Evolutionary conservation across 1,140 invertebrate genomes (phyloP).

Genomic region (Drosophila sp.): DNA sequence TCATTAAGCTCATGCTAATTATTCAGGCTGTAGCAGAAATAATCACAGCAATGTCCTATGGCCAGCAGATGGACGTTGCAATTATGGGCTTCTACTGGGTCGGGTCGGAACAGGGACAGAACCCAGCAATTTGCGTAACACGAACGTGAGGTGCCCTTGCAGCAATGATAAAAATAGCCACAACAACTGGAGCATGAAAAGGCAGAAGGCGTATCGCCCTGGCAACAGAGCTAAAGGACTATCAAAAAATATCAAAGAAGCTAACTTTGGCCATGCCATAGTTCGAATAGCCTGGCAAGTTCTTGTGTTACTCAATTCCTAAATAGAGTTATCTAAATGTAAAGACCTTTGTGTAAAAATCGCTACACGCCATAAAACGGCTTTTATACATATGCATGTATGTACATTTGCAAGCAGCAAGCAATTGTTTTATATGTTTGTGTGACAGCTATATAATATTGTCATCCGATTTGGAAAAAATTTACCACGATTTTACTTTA

Average conservation of each 20-base stretch:
- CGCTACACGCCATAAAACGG: too few species aligned
- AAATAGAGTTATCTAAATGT: too few species aligned
- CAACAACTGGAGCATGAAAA: conserved; percentile 57
- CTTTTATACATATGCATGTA: too few species aligned
- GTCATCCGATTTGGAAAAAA: too few species aligned
- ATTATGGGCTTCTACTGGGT: conserved; percentile 30
- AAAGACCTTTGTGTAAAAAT: too few species aligned
- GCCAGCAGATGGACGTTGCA: conserved; percentile 46
- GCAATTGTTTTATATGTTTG: too few species aligned
- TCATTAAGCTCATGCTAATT: conserved; percentile 47
- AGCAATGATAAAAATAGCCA: conserved; percentile 44
- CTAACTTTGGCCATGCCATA: conserved; percentile 12
- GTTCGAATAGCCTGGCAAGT: background rate
- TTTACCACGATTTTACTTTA: too few species aligned
- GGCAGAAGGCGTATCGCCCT: conserved; percentile 67
- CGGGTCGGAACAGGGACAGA: background rate
- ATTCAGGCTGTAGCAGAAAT: conserved; percentile 26
- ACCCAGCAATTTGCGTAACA: conserved; percentile 50
- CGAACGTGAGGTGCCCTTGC: conserved; percentile 37
- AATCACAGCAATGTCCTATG: conserved; percentile 31
- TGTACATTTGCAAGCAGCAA: too few species aligned
- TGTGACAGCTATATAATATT: too few species aligned
- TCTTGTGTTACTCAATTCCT: too few species aligned
- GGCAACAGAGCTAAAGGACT: conserved; percentile 46
- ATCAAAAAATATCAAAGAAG: conserved; percentile 29